Percentiles rank a stretch among this genome's conserved stretches.
Evolutionary conservation across 35 echinoderm and acorn worm species (phyloP).

Genomic region (Stichopus chloronotus): DNA sequence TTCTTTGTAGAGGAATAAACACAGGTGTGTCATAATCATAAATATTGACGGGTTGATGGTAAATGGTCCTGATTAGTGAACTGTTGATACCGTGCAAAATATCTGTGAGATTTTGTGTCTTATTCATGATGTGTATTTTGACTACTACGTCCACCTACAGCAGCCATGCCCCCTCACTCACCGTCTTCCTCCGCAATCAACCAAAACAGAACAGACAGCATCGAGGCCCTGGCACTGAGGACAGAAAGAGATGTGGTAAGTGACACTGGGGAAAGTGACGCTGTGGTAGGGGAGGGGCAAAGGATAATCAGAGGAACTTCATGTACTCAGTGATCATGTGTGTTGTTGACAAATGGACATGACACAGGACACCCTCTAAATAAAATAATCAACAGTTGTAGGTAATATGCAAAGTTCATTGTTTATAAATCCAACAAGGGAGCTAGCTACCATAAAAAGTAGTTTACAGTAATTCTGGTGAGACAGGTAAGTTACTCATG

Average conservation of each 20-base stretch:
- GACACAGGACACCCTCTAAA: too few relatives aligned
- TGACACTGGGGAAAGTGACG: neutral
- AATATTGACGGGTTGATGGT: too few relatives aligned
- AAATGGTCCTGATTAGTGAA: too few relatives aligned
- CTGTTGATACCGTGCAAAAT: neutral
- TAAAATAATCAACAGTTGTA: too few relatives aligned
- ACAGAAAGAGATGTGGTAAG: conserved; percentile 96
- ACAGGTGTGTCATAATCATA: too few relatives aligned
- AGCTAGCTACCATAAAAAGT: too few relatives aligned
- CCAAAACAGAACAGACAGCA: conserved; percentile 68
- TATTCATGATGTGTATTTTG: conserved; percentile 54
- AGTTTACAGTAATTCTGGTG: too few relatives aligned
- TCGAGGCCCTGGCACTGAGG: conserved; percentile 82
- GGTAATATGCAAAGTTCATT: too few relatives aligned
- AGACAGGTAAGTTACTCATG: too few relatives aligned
- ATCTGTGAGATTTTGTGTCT: neutral
- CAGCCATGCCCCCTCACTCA: conserved; percentile 65
- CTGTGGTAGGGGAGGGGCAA: neutral
- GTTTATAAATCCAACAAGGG: too few relatives aligned
- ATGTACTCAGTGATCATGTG: neutral
- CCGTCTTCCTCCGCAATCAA: conserved; percentile 50
- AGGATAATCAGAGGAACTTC: neutral
- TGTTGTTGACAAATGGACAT: too few relatives aligned
- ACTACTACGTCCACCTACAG: neutral
- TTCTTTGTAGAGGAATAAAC: too few relatives aligned